Evolutionary conservation across 2,113 vertebrate species (phyloP), one percentile per base, ranked within the genome.

Genomic region (Clarias gariepinus): DNA sequence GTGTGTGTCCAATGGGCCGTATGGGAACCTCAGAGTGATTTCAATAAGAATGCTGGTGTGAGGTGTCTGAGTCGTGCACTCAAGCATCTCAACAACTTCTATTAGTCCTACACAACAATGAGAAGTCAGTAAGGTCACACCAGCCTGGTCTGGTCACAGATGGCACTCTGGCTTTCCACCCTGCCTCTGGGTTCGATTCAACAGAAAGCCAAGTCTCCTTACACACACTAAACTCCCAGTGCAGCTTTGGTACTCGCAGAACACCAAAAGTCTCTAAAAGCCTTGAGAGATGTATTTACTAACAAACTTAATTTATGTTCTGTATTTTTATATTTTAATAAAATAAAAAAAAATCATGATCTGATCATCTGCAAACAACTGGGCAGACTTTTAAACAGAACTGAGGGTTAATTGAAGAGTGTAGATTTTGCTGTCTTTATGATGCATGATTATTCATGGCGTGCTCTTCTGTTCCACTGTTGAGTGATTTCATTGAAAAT

Each of bases 121-220:
- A 61, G 41, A 82, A 84, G 84, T 87, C 81, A 86, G 71, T 18
- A 74, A 60, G 87, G 90, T 90, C 86, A 89, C 55, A 78, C 87
- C n/a, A 82, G 73, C 55, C 83, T 83, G 61, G 52, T 23, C 15
- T 76, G 69, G 73, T 82, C 87, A 74, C 90, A 89, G 87, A 90
- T 90, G 89, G 86, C 83, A 87, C 30, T 28, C 68, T 77, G 16
- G 71, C 9, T 36, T 68, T 69, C 57, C 47, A 61, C 11, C 66
- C 55, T 11, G 19, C n/a, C 25, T 81, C 33, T 76, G 55, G 18
- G 10, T 23, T 80, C 13, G 18, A 80, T 3, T 28, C 0, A 30
- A 78, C 52, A 78, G 53, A 64, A 57, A 53, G 81, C 3, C 2
- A 18, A 33, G 66, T 74, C 74, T 36, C 5, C 19, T 82, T 74